These are phyloP conservation scores for Callimorpha dominula DNA, from an alignment of 2,888 invertebrate genomes.

Conservation along the genomic window DNA sequence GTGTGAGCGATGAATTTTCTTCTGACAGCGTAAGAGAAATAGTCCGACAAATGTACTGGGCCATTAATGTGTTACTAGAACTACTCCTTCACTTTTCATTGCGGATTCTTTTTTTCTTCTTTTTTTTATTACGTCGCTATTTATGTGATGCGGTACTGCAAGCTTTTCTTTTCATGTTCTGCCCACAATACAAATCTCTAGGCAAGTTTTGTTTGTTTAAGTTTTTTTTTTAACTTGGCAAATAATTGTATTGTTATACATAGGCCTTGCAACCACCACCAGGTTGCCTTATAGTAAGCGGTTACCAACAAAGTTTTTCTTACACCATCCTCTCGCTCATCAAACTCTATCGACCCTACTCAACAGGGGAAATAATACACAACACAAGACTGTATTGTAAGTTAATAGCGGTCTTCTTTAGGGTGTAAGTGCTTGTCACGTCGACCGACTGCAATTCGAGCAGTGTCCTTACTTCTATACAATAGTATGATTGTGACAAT, in stretches of 20 bases:
- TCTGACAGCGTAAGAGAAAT: constrained; percentile 51
- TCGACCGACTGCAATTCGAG: no score
- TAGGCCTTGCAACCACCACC: neutral
- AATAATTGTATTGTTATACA: neutral
- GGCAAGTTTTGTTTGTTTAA: neutral
- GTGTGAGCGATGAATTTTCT: constrained; percentile 50
- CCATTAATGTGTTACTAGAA: constrained; percentile 54
- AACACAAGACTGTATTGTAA: no score
- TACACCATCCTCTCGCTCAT: neutral
- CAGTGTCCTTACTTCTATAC: no score
- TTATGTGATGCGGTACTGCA: constrained; percentile 13
- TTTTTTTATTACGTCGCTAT: constrained; percentile 35
- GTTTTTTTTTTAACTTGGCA: neutral
- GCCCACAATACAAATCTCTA: neutral
- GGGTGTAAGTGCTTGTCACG: no score
- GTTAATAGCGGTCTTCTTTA: no score
- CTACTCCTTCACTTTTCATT: constrained; percentile 41
- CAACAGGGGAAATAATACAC: neutral
- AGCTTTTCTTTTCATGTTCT: constrained; percentile 3
- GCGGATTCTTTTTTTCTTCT: constrained; percentile 31
- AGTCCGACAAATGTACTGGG: constrained; percentile 51
- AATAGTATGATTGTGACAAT: no score
- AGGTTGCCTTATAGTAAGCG: neutral
- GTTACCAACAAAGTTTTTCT: neutral
- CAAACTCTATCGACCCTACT: neutral